Evolutionary conservation across 2,888 invertebrate species (phyloP), one percentile per base, ranked within the genome.

Genomic region (Ormyrus pomaceus): DNA sequence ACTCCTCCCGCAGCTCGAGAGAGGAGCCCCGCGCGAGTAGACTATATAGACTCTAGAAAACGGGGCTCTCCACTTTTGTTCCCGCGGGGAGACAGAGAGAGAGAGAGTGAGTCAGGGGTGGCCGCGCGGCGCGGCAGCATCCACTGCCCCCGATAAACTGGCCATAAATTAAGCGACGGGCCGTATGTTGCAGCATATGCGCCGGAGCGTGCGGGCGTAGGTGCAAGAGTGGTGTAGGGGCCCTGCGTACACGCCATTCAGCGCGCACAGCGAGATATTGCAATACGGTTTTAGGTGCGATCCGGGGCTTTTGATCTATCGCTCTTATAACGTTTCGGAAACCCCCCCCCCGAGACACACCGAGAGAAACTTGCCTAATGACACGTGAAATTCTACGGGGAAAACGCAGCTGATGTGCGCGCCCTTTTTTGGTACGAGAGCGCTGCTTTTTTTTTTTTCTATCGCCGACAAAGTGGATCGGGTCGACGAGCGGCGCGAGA

Each of bases 91-190:
- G 19, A 19, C 19, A 19, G 19, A 19, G 19, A 19, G 19, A 1
- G 1, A 19, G 2, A 19, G 48, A 13, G 58, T 56, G 66, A 74
- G n/a, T 58, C 59, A 53, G 68, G 53, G 59, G 51, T 66, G 66
- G 51, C n/a, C 51, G 58, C 50, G 53, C 10, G 1, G 2, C 65
- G 51, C n/a, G 45, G 76, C 81, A 80, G 77, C 19, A 19, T 70
- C 77, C 78, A 77, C 72, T 83, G 83, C 82, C 81, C 74, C 72
- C 83, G 83, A 80, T 83, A 81, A 82, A 84, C 77, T 80, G 79
- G 70, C 77, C 72, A 85, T 82, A 82, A 84, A 84, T 84, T 80
- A 83, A 83, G 74, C 78, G 79, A 82, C 50, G 9, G 34, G 56
- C 65, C 51, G 77, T 68, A 45, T 68, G 55, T 68, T 3, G 50